Evolutionary conservation across 2,113 vertebrate genomes (phyloP).

Genomic region (Laterallus jamaicensis): DNA sequence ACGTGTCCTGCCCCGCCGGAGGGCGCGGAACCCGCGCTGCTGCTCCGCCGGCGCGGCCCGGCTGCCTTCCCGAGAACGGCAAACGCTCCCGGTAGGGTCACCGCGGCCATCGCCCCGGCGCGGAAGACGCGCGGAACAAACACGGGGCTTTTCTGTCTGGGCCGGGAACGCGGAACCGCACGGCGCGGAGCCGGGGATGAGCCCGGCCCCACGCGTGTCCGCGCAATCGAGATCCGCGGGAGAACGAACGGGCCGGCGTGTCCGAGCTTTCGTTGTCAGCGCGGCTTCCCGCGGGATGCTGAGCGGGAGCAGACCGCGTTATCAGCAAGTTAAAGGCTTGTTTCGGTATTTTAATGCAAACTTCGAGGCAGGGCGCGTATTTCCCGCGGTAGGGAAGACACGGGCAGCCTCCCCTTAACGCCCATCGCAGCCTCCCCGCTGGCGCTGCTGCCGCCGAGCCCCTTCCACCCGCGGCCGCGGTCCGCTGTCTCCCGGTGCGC

Average conservation of each 20-base stretch:
- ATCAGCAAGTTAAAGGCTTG: constrained; percentile 44
- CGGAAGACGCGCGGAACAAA: not conserved
- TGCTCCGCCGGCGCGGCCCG: not conserved
- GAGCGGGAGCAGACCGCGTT: constrained; percentile 18
- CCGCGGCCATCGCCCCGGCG: not conserved
- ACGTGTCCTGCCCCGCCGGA: not conserved
- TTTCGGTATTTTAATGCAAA: constrained; percentile 53
- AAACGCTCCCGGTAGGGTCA: not conserved
- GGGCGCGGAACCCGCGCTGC: not conserved
- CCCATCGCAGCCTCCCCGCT: not conserved
- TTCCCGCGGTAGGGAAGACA: not conserved
- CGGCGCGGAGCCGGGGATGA: not conserved
- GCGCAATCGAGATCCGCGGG: not conserved
- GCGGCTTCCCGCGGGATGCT: constrained; percentile 34
- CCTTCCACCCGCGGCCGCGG: not conserved
- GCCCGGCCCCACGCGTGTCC: not conserved
- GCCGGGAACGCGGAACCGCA: not conserved
- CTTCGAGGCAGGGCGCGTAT: constrained; percentile 46
- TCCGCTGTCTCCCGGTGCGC: not conserved
- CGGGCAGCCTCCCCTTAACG: not conserved
- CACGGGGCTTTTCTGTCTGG: not conserved
- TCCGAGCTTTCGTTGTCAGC: not conserved
- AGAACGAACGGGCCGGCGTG: not conserved
- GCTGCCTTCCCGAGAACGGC: not conserved
- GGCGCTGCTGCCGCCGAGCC: not conserved